Evolutionary conservation across 2,797 vertebrate species (phyloP).

Genomic region (Galago senegalensis): DNA sequence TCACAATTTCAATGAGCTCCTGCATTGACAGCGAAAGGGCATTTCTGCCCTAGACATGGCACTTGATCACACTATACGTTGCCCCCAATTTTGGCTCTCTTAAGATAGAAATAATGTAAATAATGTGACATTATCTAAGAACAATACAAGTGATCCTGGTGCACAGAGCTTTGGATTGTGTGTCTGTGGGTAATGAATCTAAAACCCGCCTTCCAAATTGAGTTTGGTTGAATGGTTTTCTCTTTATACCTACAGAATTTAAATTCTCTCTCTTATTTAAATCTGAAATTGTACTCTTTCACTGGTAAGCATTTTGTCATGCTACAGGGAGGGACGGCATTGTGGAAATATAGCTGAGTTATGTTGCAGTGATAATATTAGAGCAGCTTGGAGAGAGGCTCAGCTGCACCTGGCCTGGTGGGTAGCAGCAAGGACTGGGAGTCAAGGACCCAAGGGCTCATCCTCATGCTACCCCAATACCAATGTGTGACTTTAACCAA

Average conservation of each 20-base stretch:
- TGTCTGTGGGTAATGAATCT: neutral
- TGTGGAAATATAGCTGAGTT: constrained; percentile 57
- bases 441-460: neutral
- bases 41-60: neutral
- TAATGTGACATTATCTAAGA: neutral
- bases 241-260: constrained; percentile 12
- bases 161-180: neutral
- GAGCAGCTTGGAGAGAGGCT: constrained; percentile 21
- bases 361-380: neutral
- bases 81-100: neutral
- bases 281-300: constrained; percentile 36
- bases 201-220: constrained; percentile 33
- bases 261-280: constrained; percentile 65
- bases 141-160: neutral
- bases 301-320: constrained; percentile 28
- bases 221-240: constrained; percentile 50
- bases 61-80: accelerated
- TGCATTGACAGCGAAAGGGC: neutral
- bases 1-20: neutral
- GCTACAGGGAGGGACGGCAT: constrained; percentile 11
- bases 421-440: neutral
- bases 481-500: neutral
- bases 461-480: neutral
- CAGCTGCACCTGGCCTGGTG: neutral
- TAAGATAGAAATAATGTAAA: neutral